Base-by-base conservation (phyloP, 2,888 invertebrate genomes). In the Mythimna pallens region DNA sequence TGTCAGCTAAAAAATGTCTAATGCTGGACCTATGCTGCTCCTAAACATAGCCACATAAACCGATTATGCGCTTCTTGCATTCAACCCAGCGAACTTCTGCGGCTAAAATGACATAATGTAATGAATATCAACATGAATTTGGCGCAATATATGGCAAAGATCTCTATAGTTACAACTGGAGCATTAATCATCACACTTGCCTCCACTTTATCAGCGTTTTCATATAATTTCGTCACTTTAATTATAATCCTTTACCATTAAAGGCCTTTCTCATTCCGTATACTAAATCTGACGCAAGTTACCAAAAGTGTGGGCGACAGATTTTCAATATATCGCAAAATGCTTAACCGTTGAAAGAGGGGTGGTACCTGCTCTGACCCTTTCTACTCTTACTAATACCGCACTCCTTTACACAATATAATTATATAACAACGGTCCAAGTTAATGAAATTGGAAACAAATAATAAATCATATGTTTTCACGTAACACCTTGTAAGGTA, bases 381-480 rank as follows among this genome's bases (percentile, higher is more conserved):
- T 66, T 82, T 59, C 64, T 78, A 63, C 57, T 50, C 20, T 9
- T 30, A 65, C 30, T 54, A 69, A 63, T 58, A 69, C 52, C 47
- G n/a, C 43, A 52, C 57, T 73, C n/a, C 55, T 69, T 80, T 64
- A 67, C 66, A 50, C 67, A 65, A 69, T 67, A 58, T 65, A 65
- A 65, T 73, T 82, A 73, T 62, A 73, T 67, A 78, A 80, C 64
- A 52, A 58, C 54, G 47, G 73, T 59, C 61, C 57, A 64, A 80
- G 69, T 43, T 58, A 65, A 62, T 70, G 55, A 74, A 74, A 70
- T 52, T 55, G 57, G 10, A 68, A 68, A 66, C 62, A 74, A 70
- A 70, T 68, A 74, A 83, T 85, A 71, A 78, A 76, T 85, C 86
- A 81, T 78, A 36, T 62, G 72, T 75, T 70, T 77, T 71, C 81